A percentile compares a stretch with the other conserved stretches of the same genome.
Evolutionary conservation across 2,888 invertebrate genomes (phyloP).

Genomic region (Rotaria macrura): DNA sequence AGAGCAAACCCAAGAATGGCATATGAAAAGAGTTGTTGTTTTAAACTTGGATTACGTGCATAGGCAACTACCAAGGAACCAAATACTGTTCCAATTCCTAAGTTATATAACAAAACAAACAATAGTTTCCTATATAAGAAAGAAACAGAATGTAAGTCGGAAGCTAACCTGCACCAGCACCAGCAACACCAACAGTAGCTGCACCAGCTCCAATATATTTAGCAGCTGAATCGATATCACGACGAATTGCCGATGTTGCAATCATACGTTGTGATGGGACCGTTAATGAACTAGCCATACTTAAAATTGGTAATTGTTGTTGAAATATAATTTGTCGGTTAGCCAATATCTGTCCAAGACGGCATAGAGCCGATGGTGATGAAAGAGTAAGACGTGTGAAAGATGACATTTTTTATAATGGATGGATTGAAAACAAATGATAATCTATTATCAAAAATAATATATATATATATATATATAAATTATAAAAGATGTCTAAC

Average conservation of each 20-base stretch:
- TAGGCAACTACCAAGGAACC: constrained; percentile 91
- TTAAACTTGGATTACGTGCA: constrained; percentile 87
- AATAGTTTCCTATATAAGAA: no score
- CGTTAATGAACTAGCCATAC: neutral
- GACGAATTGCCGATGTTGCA: constrained; percentile 54
- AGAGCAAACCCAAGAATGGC: constrained; percentile 94
- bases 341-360: neutral
- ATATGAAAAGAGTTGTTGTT: constrained; percentile 93
- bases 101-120: neutral
- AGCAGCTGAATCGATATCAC: constrained; percentile 99
- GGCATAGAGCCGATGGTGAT: neutral
- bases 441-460: neutral
- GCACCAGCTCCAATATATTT: constrained; percentile 99
- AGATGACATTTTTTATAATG: neutral
- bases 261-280: constrained; percentile 36
- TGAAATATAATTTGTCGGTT: neutral
- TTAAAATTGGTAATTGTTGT: neutral
- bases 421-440: constrained; percentile 4
- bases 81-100: constrained; percentile 93
- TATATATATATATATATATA: neutral
- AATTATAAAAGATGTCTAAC: neutral
- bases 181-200: constrained; percentile 98
- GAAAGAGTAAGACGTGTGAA: neutral
- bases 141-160: neutral
- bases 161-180: constrained; percentile 55